Conservation (phyloP, 2,888 invertebrate genomes). For the Synergus umbraculus region DNA sequence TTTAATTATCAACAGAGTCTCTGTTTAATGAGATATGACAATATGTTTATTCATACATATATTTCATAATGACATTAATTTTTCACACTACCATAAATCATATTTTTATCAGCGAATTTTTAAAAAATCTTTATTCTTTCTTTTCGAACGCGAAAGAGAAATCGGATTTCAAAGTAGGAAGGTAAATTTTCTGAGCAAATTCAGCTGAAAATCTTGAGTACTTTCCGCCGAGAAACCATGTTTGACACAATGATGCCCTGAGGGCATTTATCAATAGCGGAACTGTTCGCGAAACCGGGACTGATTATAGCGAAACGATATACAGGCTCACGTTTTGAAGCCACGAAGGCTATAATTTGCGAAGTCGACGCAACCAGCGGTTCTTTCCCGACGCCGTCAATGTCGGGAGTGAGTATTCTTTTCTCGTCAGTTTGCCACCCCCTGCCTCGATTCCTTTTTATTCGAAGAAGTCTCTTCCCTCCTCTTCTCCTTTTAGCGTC, state of each 20-base stretch:
- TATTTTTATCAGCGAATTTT: background rate
- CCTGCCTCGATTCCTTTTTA: slow-evolving; percentile 56
- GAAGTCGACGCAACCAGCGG: slow-evolving; percentile 59
- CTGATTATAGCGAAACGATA: slow-evolving; percentile 50
- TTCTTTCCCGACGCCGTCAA: slow-evolving; percentile 65
- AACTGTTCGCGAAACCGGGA: slow-evolving; percentile 28
- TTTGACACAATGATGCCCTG: slow-evolving; percentile 4
- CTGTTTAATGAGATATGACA: background rate
- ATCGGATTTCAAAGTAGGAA: background rate
- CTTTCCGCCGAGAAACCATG: background rate
- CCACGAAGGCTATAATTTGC: slow-evolving; percentile 56
- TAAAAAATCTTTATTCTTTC: background rate
- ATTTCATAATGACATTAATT: no score
- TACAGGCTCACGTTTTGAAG: slow-evolving; percentile 48
- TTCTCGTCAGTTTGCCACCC: slow-evolving; percentile 62
- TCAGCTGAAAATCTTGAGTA: background rate
- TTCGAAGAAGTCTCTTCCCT: slow-evolving; percentile 54
- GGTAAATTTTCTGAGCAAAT: background rate
- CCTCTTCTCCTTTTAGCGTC: slow-evolving; percentile 54
- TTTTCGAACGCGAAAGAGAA: background rate
- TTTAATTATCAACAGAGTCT: background rate
- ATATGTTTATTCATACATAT: no score
- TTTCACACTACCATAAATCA: no score
- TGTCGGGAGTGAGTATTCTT: slow-evolving; percentile 64
- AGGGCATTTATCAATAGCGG: slow-evolving; percentile 31